These are phyloP conservation scores for Tenrec ecaudatus DNA, from an alignment of 2,113 vertebrate genomes.

Conservation along the genomic window DNA sequence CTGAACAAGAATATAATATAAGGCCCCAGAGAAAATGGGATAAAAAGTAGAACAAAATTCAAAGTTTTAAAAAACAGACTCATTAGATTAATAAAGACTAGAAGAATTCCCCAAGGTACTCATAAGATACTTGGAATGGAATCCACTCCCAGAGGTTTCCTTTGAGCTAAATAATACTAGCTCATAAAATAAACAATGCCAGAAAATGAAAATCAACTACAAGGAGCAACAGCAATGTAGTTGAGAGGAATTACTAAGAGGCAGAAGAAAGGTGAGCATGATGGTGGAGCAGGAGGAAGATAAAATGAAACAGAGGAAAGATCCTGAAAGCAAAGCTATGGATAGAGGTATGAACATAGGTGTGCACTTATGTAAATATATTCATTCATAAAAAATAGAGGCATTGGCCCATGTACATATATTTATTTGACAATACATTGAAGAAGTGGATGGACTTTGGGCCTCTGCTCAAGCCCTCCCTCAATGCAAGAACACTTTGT, in stretches of 20 bases:
- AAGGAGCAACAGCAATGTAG: too few relatives aligned
- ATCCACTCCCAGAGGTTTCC: not conserved
- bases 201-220: not conserved
- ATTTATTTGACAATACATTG: too few relatives aligned
- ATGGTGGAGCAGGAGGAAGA: too few relatives aligned
- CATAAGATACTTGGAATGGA: not conserved
- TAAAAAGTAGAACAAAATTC: not conserved
- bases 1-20: not conserved
- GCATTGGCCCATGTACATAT: too few relatives aligned
- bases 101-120: not conserved
- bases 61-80: not conserved
- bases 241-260: not conserved
- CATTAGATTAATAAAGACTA: not conserved
- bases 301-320: too few relatives aligned
- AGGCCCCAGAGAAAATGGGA: not conserved
- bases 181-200: not conserved
- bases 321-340: too few relatives aligned
- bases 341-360: too few relatives aligned
- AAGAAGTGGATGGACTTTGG: too few relatives aligned
- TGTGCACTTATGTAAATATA: too few relatives aligned
- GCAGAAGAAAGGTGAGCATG: not conserved
- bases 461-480: too few relatives aligned
- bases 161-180: not conserved
- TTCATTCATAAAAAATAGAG: too few relatives aligned
- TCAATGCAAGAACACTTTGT: too few relatives aligned